Evolutionary conservation across 1,140 invertebrate genomes (phyloP), one percentile per base, ranked within the genome.

Genomic region (Panulirus ornatus): DNA sequence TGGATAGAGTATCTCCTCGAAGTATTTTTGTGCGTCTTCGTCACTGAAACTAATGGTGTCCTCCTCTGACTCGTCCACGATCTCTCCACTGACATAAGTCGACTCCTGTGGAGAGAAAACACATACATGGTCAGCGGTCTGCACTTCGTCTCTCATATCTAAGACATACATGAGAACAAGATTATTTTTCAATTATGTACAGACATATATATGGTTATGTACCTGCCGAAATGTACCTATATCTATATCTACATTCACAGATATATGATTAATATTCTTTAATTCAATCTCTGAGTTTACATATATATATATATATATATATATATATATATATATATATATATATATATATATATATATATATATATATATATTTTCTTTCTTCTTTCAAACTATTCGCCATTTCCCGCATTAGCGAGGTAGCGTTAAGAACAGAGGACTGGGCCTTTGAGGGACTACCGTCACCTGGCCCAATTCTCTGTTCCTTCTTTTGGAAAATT

Each of bases 271-370:
- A 75, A 36, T 36, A 36, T 36, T 75, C 9, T 75, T 8, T 75
- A 40, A 19, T 8, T 75, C 5, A 36, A 40, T 75, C 9, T 75
- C 9, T 75, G 34, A 36, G 34, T 38, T 36, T 9, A 75, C 34
- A 75, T 75, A 75, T 75, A 75, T 75, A 40, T 9, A 40, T 75
- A 40, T 75, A 75, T 75, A 75, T 40, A 36, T 34, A 75, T 75
- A 75, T 75, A 75, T 75, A 75, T 75, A 75, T 75, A 75, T 75
- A 75, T 75, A 75, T 75, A 75, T 75, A 75, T 38, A 75, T 75
- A 75, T 75, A 75, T 75, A 75, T 75, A 36, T 75, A 75, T 75
- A 75, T 75, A 75, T 22, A 75, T 75, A 75, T 75, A 75, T 38
- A 75, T 75, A 40, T 8, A 40, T 27, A 75, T 75, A 75, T 75